Evolutionary conservation across 2,888 invertebrate genomes (phyloP).

Genomic region (Lacanobia oleracea): DNA sequence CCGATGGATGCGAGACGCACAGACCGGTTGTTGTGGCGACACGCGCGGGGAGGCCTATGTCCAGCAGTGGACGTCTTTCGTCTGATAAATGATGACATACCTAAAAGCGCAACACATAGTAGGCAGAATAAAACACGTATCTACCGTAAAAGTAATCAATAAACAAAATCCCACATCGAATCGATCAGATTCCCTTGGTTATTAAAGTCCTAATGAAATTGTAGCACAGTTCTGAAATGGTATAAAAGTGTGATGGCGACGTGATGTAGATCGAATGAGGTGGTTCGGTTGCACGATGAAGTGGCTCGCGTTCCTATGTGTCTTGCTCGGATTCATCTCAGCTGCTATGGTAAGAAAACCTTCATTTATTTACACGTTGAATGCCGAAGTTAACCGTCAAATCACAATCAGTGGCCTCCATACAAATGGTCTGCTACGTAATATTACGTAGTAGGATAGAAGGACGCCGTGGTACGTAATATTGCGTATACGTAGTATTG

Average conservation of each 20-base stretch:
- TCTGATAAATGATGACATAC: no score
- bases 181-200: conserved; percentile 53
- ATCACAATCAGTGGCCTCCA: no score
- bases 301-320: conserved; percentile 73
- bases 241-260: conserved; percentile 63
- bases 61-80: no score
- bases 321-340: conserved; percentile 71
- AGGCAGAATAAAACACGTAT: background rate
- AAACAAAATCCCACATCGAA: conserved; percentile 39
- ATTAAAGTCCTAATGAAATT: conserved; percentile 58
- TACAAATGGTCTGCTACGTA: no score
- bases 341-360: conserved; percentile 42
- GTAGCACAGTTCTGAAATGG: conserved; percentile 54
- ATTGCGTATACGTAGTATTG: no score
- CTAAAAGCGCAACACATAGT: background rate
- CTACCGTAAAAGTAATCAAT: conserved; percentile 18
- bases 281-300: conserved; percentile 71
- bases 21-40: no score
- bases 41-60: no score
- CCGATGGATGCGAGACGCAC: no score
- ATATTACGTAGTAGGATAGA: no score
- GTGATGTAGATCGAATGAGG: conserved; percentile 14
- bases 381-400: no score
- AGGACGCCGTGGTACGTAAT: no score
- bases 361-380: no score